These are phyloP conservation scores for Craniophora ligustri DNA, from an alignment of 2,888 invertebrate species.

Conservation along the genomic window DNA sequence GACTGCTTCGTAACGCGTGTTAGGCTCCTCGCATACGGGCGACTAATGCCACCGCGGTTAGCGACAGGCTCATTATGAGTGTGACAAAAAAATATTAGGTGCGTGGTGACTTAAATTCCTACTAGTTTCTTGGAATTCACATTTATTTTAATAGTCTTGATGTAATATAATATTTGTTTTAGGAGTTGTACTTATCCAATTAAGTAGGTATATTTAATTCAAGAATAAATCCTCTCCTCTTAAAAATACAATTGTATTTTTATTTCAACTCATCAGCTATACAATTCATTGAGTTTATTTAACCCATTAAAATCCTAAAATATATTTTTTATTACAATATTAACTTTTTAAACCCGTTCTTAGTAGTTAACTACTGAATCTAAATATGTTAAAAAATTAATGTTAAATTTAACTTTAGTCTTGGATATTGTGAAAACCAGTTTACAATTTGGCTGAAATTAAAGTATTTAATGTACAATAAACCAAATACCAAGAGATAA, in stretches of 20 bases:
- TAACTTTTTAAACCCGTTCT: background rate
- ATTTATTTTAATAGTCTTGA: too few relatives aligned
- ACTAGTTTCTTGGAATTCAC: background rate
- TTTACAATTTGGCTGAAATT: background rate
- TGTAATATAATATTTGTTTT: too few relatives aligned
- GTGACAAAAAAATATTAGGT: conserved; percentile 31
- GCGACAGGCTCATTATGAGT: conserved; percentile 49
- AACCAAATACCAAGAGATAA: conserved; percentile 33
- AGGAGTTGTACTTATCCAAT: too few relatives aligned
- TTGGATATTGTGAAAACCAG: background rate
- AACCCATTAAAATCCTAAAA: too few relatives aligned
- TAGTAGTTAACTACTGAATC: too few relatives aligned
- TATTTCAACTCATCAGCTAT: too few relatives aligned
- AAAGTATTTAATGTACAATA: background rate
- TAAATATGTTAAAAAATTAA: background rate
- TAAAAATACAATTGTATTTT: too few relatives aligned
- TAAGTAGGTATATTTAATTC: too few relatives aligned
- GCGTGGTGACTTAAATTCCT: background rate
- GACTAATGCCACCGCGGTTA: conserved; percentile 53
- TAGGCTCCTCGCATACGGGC: conserved; percentile 51
- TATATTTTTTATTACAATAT: too few relatives aligned
- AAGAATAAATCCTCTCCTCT: too few relatives aligned
- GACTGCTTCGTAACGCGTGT: conserved; percentile 54
- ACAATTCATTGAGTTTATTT: too few relatives aligned
- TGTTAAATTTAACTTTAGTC: background rate